These are phyloP conservation scores for Pogonus chalceus DNA, from an alignment of 1,140 invertebrate species.

Conservation along the genomic window DNA sequence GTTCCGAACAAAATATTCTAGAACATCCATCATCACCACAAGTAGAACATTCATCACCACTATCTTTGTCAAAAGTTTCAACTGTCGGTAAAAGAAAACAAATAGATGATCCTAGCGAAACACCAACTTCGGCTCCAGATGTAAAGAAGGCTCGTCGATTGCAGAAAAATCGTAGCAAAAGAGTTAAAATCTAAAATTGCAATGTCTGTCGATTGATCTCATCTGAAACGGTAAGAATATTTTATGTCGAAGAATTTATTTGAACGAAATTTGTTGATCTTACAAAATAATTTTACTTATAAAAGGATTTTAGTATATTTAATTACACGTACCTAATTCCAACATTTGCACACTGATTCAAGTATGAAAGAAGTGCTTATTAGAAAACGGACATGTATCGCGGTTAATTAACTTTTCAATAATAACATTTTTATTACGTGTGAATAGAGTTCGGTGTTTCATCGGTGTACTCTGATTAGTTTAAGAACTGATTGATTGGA, in stretches of 20 bases:
- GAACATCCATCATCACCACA: background rate
- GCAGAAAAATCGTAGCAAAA: constrained; percentile 18
- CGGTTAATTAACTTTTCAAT: too few species aligned
- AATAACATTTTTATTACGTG: too few species aligned
- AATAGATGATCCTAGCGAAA: constrained; percentile 11
- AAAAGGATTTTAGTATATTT: too few species aligned
- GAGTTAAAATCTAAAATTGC: constrained; percentile 17
- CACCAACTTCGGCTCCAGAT: constrained; percentile 9
- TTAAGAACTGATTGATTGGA: background rate
- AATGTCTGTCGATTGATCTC: background rate
- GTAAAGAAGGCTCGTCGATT: constrained; percentile 18
- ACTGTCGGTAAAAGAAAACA: constrained; percentile 16
- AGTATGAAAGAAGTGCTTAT: too few species aligned
- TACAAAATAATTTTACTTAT: too few species aligned
- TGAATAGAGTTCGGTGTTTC: background rate
- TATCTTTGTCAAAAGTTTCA: background rate
- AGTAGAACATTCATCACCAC: constrained; percentile 6
- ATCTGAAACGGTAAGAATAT: background rate
- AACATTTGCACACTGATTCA: too few species aligned
- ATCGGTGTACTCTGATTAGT: background rate
- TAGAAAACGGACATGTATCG: too few species aligned
- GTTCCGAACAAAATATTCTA: constrained; percentile 8
- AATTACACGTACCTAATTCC: too few species aligned
- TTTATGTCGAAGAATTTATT: background rate
- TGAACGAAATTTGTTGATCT: constrained; percentile 1